These are phyloP conservation scores for Zaprionus tsacasi DNA, from an alignment of 1,140 invertebrate species.

Conservation along the genomic window DNA sequence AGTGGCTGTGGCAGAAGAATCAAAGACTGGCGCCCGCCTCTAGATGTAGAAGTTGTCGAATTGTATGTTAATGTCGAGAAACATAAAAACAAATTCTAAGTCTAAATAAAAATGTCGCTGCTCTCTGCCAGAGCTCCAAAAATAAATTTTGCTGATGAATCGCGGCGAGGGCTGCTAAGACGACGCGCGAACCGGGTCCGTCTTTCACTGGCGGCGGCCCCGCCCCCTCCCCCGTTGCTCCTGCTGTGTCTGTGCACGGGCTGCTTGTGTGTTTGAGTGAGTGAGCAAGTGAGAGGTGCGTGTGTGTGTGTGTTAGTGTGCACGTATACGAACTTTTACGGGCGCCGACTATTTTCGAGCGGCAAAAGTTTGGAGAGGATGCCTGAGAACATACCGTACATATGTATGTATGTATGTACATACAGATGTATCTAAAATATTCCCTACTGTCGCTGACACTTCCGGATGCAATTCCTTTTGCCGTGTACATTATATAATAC, in stretches of 20 bases:
- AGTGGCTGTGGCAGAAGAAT: constrained; percentile 5
- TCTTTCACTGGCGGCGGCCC: neutral
- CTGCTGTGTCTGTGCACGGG: constrained; percentile 2
- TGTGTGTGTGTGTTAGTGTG: neutral
- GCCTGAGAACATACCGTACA: constrained; percentile 12
- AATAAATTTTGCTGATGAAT: constrained; percentile 71
- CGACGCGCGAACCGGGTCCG: constrained; percentile 58
- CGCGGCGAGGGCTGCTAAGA: constrained; percentile 54
- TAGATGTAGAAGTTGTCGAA: constrained; percentile 62
- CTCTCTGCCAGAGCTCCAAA: constrained; percentile 75
- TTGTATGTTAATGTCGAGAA: constrained; percentile 67
- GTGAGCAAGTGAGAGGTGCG: neutral
- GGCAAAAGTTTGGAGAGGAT: constrained; percentile 52
- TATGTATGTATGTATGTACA: neutral
- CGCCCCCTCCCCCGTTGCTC: neutral
- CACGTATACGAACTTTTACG: constrained; percentile 13
- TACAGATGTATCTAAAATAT: constrained; percentile 10
- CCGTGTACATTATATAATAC: neutral
- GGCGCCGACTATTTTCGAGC: constrained; percentile 58
- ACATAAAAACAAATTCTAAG: constrained; percentile 71
- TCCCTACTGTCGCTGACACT: constrained; percentile 1
- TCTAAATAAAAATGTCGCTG: constrained; percentile 74
- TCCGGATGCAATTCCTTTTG: constrained; percentile 22
- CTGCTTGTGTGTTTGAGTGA: constrained; percentile 6
- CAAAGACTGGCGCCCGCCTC: neutral